phyloP scores from a whole-genome alignment of 2,113 vertebrate species.

The Orcinus orca region DNA sequence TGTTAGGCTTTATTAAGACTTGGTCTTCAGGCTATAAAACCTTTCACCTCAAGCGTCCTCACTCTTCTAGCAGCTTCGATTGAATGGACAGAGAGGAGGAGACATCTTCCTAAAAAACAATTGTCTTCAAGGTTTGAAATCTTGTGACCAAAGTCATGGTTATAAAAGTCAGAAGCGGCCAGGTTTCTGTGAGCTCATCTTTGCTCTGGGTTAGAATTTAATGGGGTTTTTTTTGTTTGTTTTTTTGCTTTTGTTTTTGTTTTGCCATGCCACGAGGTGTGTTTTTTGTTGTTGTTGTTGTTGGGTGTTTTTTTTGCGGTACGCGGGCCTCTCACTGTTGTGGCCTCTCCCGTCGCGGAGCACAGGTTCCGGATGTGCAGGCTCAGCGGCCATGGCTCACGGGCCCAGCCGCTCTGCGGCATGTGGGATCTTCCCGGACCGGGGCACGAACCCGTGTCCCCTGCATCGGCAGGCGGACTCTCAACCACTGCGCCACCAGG shows the following conservation, averaged over 20 bases:
- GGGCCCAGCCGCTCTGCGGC: too few relatives aligned
- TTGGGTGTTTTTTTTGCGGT: too few relatives aligned
- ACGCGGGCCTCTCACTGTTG: too few relatives aligned
- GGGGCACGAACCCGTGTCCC: too few relatives aligned
- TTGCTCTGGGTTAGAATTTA: background rate
- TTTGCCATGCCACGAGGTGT: background rate
- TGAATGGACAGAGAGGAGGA: background rate
- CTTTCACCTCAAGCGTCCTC: background rate
- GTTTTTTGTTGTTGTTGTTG: background rate
- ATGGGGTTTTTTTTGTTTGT: too few relatives aligned
- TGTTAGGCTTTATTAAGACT: background rate
- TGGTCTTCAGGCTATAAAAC: background rate
- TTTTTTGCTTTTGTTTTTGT: too few relatives aligned
- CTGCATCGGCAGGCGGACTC: too few relatives aligned
- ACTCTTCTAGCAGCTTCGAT: background rate
- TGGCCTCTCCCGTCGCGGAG: too few relatives aligned
- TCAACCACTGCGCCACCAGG: too few relatives aligned
- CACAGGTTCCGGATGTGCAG: too few relatives aligned
- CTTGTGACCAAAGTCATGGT: background rate
- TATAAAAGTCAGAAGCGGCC: background rate
- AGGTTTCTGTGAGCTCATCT: background rate
- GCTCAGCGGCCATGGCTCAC: too few relatives aligned
- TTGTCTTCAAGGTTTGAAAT: slow-evolving; percentile 9
- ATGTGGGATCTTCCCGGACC: too few relatives aligned
- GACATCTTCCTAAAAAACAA: background rate